Evolutionary conservation across 2,888 invertebrate species (phyloP), one percentile per base, ranked within the genome.

Genomic region (Griposia aprilina): DNA sequence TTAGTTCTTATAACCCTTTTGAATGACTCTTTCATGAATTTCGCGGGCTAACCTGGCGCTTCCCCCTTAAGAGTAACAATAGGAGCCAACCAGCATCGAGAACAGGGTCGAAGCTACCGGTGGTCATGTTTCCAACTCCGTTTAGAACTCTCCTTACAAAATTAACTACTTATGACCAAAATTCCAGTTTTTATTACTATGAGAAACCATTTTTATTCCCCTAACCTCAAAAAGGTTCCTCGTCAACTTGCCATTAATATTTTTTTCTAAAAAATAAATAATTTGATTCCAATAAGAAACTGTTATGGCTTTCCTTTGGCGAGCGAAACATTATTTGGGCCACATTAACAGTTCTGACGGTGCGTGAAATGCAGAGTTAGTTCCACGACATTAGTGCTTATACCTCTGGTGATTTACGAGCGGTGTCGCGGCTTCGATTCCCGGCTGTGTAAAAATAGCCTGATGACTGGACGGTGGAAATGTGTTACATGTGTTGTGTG

Each of bases 321-420:
- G 79, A 89, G 83, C 86, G 77, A 88, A 89, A 90, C 84, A 86
- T 91, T 87, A 91, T 93, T 93, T 92, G 89, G 92, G 88, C 80
- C 85, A 90, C 89, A 95, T 95, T 95, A 95, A 90, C 91, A 86
- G 82, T 87, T 81, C 83, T 89, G 89, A 82, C 87, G 93, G 91
- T 85, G 90, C 95, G 94, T 95, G 95, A 95, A 96, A 96, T 96
- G 91, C 82, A 78, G 86, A 89, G 94, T 95, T 93, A 93, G 89
- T 89, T 88, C 90, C 89, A 90, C 90, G 91, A 93, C 92, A 93
- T 95, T 94, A 94, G 93, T 93, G 90, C 85, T 88, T 88, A 87
- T 84, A 87, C 74, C 85, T 82, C 78, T 82, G 74, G 86, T 94
- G 94, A 95, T 95, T 95, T 95, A 95, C 89, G 91, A 90, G 82